Evolutionary conservation across 2,113 vertebrate species (phyloP), one percentile per base, ranked within the genome.

Genomic region (Zosterops pallidus): DNA sequence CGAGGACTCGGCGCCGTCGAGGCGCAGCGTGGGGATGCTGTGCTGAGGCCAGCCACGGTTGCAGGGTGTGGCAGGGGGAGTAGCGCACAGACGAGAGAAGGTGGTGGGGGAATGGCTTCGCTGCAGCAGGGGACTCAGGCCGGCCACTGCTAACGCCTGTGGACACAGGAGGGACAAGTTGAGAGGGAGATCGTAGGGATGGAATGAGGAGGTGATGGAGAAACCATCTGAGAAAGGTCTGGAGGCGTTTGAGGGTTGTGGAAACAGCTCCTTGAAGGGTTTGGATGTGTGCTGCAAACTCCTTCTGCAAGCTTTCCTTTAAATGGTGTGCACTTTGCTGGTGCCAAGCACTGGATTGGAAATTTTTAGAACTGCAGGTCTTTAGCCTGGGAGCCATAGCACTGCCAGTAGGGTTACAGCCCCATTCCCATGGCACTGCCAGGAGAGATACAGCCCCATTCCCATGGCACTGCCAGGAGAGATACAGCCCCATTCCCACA

Each of bases 101-200:
- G 86, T 95, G 76, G 98, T 98, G 5, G 99, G 99, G 64, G 99
- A 98, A 98, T 99, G 99, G 98, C 99, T 99, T 98, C 99, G 98
- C 97, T 99, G 98, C 33, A 99, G 98, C 47, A 99, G 98, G 69
- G 99, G 99, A 97, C 98, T 99, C 97, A 99, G 97, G 64, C 99
- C 99, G 9, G 99, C 98, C 86, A 99, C 99, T 5, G 99, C 99
- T 95, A 99, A 50, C 0, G 99, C 99, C 99, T 99, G 96, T 3
- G 47, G 94, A 95, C 44, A 97, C 26, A 96, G 39, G 16, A 47
- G 64, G 26, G 55, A 62, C 46, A 28, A 18, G 6, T 7, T 0
- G 1, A 65, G 70, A 6, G 72, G 72, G 72, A 50, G 29, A 47
- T 26, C 5, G 55, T 52, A 44, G 25, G 19, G n/a, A 8, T 47